phyloP scores from a whole-genome alignment of 2,888 invertebrate genomes.

The Eucera pruinosa region DNA sequence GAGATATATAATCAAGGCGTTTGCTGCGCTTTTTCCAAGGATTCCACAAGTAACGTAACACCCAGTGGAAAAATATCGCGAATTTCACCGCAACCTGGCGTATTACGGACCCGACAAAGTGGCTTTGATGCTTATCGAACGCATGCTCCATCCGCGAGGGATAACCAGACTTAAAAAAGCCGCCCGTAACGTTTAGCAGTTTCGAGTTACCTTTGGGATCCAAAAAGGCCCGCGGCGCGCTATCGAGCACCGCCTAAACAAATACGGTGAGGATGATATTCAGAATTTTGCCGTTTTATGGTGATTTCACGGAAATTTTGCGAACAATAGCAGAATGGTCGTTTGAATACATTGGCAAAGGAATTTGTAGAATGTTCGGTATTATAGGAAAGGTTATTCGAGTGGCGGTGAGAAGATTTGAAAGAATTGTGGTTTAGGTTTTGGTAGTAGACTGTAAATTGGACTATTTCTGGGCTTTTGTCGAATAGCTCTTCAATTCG shows the following conservation, averaged over 20 bases:
- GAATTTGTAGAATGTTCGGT: background rate
- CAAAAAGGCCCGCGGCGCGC: constrained; percentile 38
- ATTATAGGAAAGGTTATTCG: no score
- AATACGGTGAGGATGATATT: constrained; percentile 17
- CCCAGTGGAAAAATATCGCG: constrained; percentile 41
- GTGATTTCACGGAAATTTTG: background rate
- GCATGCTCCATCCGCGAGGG: constrained; percentile 7
- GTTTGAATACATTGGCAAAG: no score
- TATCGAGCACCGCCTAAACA: constrained; percentile 37
- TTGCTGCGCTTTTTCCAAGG: constrained; percentile 26
- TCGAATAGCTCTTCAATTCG: no score
- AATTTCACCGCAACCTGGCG: constrained; percentile 17
- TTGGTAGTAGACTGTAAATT: no score
- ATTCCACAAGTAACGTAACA: constrained; percentile 46
- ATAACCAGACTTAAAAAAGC: constrained; percentile 38
- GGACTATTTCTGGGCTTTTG: no score
- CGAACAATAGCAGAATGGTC: constrained; percentile 1
- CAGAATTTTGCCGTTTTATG: background rate
- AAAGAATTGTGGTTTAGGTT: no score
- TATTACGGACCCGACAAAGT: constrained; percentile 46
- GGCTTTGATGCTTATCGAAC: constrained; percentile 48
- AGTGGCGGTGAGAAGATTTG: no score
- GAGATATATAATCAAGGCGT: constrained; percentile 4
- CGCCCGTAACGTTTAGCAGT: constrained; percentile 36
- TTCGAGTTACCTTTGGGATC: constrained; percentile 49